Conservation (phyloP, 2,797 vertebrate species). For the Tarsius wallacei region DNA sequence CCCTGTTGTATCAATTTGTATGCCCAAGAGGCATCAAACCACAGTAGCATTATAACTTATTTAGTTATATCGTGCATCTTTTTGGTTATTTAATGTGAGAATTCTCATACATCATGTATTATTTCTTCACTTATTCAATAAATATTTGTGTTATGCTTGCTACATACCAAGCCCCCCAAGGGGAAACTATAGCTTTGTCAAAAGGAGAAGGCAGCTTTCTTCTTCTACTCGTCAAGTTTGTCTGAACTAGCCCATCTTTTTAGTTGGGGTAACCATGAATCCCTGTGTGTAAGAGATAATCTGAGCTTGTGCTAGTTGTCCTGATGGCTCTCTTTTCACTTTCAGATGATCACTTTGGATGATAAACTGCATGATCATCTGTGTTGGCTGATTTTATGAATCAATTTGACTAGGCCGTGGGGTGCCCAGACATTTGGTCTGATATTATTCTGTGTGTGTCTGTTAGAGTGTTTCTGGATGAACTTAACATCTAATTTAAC, state of each 20-base stretch:
- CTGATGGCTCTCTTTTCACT: background rate
- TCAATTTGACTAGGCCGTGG: background rate
- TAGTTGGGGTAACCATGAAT: background rate
- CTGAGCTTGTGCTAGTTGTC: background rate
- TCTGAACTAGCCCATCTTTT: background rate
- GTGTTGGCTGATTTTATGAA: background rate
- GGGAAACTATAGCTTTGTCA: background rate
- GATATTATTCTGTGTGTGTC: background rate
- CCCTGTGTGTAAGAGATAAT: background rate
- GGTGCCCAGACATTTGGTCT: background rate
- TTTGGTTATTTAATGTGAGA: background rate
- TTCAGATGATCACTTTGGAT: background rate
- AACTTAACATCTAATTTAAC: background rate
- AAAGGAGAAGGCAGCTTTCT: background rate
- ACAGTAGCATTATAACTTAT: background rate
- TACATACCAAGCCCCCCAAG: background rate
- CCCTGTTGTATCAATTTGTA: background rate
- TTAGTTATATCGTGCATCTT: background rate
- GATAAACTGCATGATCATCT: background rate
- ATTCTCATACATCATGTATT: background rate
- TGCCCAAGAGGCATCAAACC: background rate
- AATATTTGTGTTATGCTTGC: background rate
- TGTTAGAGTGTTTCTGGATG: background rate
- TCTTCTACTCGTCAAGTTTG: background rate
- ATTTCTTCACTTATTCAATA: constrained; percentile 12